Evolutionary conservation across 2,888 invertebrate species (phyloP).

Genomic region (Teleiodes luculella): DNA sequence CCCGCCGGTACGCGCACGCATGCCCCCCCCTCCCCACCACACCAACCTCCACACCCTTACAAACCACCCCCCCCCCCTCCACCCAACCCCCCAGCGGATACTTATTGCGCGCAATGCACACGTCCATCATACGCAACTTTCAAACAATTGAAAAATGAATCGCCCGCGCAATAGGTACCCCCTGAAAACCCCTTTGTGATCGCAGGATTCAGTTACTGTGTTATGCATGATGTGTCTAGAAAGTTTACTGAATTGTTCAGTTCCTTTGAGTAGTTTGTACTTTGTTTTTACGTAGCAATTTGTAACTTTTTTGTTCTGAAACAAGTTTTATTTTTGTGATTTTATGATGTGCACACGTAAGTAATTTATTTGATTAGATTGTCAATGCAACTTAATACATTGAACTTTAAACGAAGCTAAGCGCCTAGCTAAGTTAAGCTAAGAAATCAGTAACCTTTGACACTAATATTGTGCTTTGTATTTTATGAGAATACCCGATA

Average conservation of each 20-base stretch:
- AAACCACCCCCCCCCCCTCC: constrained; percentile 21
- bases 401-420: too few relatives aligned
- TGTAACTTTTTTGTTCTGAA: neutral
- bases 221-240: constrained; percentile 10
- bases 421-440: too few relatives aligned
- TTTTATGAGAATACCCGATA: too few relatives aligned
- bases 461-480: too few relatives aligned
- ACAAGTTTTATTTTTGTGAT: neutral
- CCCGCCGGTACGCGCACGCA: constrained; percentile 74
- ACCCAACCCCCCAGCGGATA: constrained; percentile 48
- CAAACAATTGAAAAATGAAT: constrained; percentile 23
- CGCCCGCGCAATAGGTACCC: constrained; percentile 15
- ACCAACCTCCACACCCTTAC: constrained; percentile 17
- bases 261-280: neutral
- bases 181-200: neutral
- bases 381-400: too few relatives aligned
- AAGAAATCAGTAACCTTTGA: too few relatives aligned
- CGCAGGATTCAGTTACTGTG: neutral
- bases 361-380: too few relatives aligned
- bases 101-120: constrained; percentile 47
- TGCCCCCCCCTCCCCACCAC: constrained; percentile 25
- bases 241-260: neutral
- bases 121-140: constrained; percentile 30
- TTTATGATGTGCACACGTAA: neutral
- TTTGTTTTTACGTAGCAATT: neutral